Evolutionary conservation across 2,113 vertebrate genomes (phyloP), one percentile per base, ranked within the genome.

Genomic region (Lipophrys pholis): DNA sequence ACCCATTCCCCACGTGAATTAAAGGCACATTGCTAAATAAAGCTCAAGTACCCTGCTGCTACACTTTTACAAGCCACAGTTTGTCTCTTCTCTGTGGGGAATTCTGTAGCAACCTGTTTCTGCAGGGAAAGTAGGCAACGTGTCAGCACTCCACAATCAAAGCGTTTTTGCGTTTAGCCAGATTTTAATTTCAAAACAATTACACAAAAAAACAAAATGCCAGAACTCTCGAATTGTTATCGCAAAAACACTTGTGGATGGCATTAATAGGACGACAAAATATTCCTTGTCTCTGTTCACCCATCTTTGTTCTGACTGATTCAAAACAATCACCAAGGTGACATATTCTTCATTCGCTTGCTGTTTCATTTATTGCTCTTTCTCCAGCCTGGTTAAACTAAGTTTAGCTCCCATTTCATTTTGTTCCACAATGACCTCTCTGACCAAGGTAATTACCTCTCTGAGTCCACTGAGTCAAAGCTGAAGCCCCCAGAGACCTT

Each of bases 1-100:
- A 84, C 80, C 86, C 91, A 82, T 73, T 82, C 85, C 88, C 90
- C 82, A 63, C 15, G 82, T 70, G 91, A 87, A 90, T 91, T 87
- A 89, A 89, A 90, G 85, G 76, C 84, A 84, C 86, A 85, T 57
- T 61, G 82, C 91, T 90, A 91, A 93, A 91, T 89, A 91, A 91
- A 93, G 91, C 90, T 87, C 82, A 80, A 86, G 83, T 80, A 73
- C 84, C 79, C 76, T 50, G 68, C 57, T 78, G 83, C 75, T 72
- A 81, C 81, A 80, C 71, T 79, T 82, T 77, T 59, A 72, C 73
- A 78, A 82, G 67, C 69, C 66, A 53, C 43, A 63, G 78, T 86
- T 81, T 85, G 84, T 84, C 84, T 80, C 73, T 8, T 49, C 81
- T 90, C 88, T 49, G 63, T 67, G 7, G 89, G 87, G 87, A 90